These are phyloP conservation scores for Arge pagana DNA, from an alignment of 2,888 invertebrate genomes.

Conservation along the genomic window DNA sequence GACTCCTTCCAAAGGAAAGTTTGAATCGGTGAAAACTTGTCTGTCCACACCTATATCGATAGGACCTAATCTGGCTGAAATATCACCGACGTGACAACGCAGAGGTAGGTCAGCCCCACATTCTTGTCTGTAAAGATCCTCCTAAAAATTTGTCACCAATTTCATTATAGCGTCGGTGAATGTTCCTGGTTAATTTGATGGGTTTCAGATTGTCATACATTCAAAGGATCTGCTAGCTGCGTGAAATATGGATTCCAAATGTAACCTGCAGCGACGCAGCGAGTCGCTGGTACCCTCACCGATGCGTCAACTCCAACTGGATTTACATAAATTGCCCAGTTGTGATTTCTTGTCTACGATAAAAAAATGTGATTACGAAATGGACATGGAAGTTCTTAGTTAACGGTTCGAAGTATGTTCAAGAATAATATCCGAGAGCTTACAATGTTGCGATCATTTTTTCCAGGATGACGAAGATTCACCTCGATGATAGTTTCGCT, in stretches of 20 bases:
- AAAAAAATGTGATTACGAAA: constrained; percentile 21
- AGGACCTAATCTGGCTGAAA: constrained; percentile 82
- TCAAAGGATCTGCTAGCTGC: constrained; percentile 86
- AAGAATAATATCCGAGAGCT: too few relatives aligned
- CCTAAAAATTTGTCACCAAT: constrained; percentile 59
- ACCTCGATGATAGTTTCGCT: constrained; percentile 92
- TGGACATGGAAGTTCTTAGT: not conserved
- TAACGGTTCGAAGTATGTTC: constrained; percentile 8
- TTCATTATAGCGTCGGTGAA: not conserved
- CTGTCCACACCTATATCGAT: constrained; percentile 80
- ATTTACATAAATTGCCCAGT: constrained; percentile 91
- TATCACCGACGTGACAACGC: constrained; percentile 89
- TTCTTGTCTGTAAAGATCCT: constrained; percentile 82
- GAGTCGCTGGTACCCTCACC: constrained; percentile 75
- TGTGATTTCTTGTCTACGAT: constrained; percentile 77
- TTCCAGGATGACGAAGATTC: constrained; percentile 85
- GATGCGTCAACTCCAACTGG: constrained; percentile 90
- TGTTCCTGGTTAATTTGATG: not conserved
- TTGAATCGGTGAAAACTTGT: constrained; percentile 80
- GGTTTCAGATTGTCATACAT: constrained; percentile 64
- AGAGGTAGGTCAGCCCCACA: constrained; percentile 87
- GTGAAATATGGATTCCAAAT: constrained; percentile 91
- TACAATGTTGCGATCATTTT: constrained; percentile 80
- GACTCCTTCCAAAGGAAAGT: constrained; percentile 81
- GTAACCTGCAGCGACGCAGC: constrained; percentile 91